Evolutionary conservation across 2,113 vertebrate genomes (phyloP), one percentile per base, ranked within the genome.

Genomic region (Vulpes ferrilata): DNA sequence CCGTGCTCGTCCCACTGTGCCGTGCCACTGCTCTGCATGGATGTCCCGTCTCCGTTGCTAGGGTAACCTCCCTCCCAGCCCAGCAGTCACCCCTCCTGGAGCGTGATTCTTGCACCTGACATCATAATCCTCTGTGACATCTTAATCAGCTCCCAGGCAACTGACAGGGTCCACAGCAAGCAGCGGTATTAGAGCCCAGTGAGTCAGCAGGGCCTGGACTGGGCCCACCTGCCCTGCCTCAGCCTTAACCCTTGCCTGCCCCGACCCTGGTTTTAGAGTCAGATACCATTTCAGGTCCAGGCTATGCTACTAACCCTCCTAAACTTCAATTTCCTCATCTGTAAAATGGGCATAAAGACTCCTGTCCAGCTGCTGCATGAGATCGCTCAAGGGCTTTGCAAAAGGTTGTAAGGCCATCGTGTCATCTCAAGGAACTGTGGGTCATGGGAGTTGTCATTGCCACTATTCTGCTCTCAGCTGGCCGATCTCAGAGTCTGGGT

Each of bases 71-170:
- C 53, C 91, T 80, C 81, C 57, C 0, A 0, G 92, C 74, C 80
- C 76, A n/a, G 85, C 74, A 81, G 80, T 69, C 90, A 83, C 91
- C 93, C 87, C 93, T 95, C 98, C 98, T 91, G 88, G 89, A 97
- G 91, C 0, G 59, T 87, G 95, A 92, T 84, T 98, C 90, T 64
- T 53, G 76, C 94, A 97, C 71, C 96, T 53, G 87, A 97, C 98
- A 93, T 96, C 90, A 91, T 95, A 53, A 97, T 98, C 98, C 97
- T 95, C 95, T 89, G 81, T 98, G 94, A 98, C 95, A 95, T 97
- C 90, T 78, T 97, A 27, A 96, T 97, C 94, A 88, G 88, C 88
- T 95, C 76, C 97, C 94, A 32, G 94, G 97, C 97, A 98, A 97
- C 96, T 2, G 43, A 23, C 27, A 62, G 7, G 32, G 12, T n/a